Conservation (phyloP, 1,140 invertebrate species). For the Drosophila virilis region DNA sequence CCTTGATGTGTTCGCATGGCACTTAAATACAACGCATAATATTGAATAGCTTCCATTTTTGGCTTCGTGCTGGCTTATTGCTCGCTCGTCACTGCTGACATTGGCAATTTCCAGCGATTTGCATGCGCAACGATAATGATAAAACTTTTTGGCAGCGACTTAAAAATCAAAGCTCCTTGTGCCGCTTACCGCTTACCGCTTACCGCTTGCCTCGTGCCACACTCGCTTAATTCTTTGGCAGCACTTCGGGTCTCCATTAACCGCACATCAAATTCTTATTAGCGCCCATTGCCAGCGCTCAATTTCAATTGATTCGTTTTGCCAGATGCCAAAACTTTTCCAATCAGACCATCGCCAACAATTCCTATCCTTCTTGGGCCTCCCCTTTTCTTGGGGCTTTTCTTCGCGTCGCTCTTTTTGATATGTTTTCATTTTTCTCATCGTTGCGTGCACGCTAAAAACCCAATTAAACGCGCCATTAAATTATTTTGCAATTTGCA, state of each 20-base stretch:
- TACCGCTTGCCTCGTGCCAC: constrained; percentile 2
- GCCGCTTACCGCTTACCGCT: background rate
- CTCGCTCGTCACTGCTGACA: constrained; percentile 17
- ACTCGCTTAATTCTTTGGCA: constrained; percentile 30
- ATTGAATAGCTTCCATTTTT: constrained; percentile 7
- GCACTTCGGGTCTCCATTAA: constrained; percentile 50
- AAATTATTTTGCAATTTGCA: constrained; percentile 82
- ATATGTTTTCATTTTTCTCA: constrained; percentile 50
- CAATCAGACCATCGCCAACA: constrained; percentile 63
- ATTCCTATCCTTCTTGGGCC: constrained; percentile 72
- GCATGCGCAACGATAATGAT: constrained; percentile 65
- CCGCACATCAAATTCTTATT: constrained; percentile 81
- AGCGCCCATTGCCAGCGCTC: constrained; percentile 65
- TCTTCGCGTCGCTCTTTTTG: constrained; percentile 35
- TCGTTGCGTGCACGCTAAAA: constrained; percentile 68
- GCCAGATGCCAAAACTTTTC: constrained; percentile 66
- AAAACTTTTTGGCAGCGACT: constrained; percentile 60
- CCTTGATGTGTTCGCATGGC: background rate
- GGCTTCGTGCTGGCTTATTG: constrained; percentile 27
- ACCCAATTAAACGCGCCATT: constrained; percentile 82
- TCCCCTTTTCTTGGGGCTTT: constrained; percentile 20
- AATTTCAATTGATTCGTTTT: constrained; percentile 77
- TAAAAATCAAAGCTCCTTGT: constrained; percentile 37
- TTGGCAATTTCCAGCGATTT: constrained; percentile 52
- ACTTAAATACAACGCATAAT: constrained; percentile 16